phyloP scores from a whole-genome alignment of 2,888 invertebrate genomes.

The Chalcosyrphus nemorum region DNA sequence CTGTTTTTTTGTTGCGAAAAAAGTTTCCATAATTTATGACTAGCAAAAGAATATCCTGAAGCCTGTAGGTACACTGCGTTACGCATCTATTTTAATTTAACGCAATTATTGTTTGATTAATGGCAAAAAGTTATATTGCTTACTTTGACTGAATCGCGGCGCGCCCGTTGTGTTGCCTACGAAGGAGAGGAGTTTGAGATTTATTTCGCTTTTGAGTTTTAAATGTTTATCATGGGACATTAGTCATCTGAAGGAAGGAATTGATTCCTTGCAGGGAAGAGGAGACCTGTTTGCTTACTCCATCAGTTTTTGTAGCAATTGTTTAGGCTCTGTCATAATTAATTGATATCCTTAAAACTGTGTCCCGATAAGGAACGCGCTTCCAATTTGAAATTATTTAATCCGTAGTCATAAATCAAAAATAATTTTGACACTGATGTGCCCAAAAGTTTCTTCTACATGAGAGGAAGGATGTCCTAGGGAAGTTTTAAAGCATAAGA shows the following conservation, averaged over 20 bases:
- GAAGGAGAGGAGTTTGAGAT: background rate
- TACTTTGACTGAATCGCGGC: constrained; percentile 18
- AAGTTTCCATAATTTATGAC: constrained; percentile 8
- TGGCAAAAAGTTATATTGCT: constrained; percentile 33
- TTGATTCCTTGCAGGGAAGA: background rate
- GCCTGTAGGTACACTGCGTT: background rate
- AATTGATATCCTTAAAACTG: constrained; percentile 5
- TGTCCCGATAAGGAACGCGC: background rate
- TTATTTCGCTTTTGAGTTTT: constrained; percentile 5
- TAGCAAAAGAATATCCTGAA: background rate
- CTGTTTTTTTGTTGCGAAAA: no score
- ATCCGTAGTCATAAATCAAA: background rate
- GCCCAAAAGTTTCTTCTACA: no score
- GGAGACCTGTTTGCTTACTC: background rate
- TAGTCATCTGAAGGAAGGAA: constrained; percentile 6
- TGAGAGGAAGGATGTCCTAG: background rate
- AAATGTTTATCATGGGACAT: constrained; percentile 11
- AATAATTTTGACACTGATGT: constrained; percentile 2
- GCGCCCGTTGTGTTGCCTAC: background rate
- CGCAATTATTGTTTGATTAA: constrained; percentile 45
- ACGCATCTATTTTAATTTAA: constrained; percentile 27
- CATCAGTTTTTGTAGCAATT: background rate
- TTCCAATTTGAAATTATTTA: constrained; percentile 9
- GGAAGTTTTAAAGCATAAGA: background rate
- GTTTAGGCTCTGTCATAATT: background rate